Conservation (phyloP, 2,888 invertebrate genomes). For the Cerastis rubricosa region DNA sequence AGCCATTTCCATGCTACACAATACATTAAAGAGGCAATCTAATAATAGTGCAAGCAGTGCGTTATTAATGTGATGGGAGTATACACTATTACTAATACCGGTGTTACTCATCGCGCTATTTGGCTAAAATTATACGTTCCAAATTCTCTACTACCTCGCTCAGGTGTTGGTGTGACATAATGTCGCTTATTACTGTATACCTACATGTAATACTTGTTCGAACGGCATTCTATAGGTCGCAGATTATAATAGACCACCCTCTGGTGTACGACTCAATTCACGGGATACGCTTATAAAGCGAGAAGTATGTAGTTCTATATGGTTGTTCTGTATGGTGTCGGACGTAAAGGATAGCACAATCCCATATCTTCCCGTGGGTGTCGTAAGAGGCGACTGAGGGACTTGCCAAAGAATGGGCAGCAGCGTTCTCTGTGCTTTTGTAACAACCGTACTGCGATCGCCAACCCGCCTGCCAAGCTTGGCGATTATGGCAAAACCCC, state of each 20-base stretch:
- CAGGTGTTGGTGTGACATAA: conserved; percentile 76
- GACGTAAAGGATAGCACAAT: no score
- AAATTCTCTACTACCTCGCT: conserved; percentile 78
- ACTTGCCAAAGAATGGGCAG: no score
- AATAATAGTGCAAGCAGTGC: conserved; percentile 52
- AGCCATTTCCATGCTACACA: conserved; percentile 12
- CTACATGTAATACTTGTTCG: conserved; percentile 3
- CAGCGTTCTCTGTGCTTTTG: no score
- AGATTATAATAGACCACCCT: conserved; percentile 25
- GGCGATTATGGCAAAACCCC: no score
- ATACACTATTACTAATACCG: conserved; percentile 68
- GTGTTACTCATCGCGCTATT: conserved; percentile 84
- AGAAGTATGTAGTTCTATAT: no score
- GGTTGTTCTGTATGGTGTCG: no score
- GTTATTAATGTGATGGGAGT: conserved; percentile 67
- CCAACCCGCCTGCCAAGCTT: no score
- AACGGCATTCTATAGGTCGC: conserved; percentile 13
- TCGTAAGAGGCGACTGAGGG: no score
- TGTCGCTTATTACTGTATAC: conserved; percentile 35
- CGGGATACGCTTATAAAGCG: background rate
- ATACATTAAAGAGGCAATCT: conserved; percentile 37
- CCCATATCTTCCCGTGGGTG: no score
- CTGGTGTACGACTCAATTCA: background rate
- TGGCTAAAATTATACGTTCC: conserved; percentile 87
- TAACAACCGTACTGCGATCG: no score